Base-by-base conservation (phyloP, 2,888 invertebrate genomes). In the Prosopocoilus inquinatus region DNA sequence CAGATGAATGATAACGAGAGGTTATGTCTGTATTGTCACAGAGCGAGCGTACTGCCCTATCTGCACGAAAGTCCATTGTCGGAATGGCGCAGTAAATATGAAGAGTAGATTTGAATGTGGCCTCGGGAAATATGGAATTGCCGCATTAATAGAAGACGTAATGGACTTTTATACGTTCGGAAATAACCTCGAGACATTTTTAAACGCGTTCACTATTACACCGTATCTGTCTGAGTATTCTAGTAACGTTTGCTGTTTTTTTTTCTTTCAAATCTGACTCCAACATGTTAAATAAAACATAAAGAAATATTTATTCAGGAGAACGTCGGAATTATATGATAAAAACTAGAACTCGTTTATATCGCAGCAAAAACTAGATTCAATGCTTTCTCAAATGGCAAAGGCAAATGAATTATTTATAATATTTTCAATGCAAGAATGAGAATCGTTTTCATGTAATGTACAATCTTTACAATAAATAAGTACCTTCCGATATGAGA, bases 1-100 rank as follows among this genome's bases (percentile, higher is more conserved):
- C 68, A 69, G 70, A 70, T 71, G 70, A 71, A 71, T 69, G 71
- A 71, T 71, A 71, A 72, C 71, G 70, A 67, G 68, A 69, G 70
- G 70, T 66, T 68, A 70, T 67, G 67, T 67, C 69, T 67, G 69
- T 69, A 72, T 73, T 73, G 72, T 73, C 70, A 67, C 70, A 64
- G 61, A 59, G 65, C 68, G 67, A 67, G 68, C 70, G 69, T 70
- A 69, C 66, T 64, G 67, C 65, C 66, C 65, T 69, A 69, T 69
- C 69, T 68, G 61, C 65, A 67, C 64, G 66, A 65, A 66, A 67
- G 69, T 71, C 70, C 69, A 71, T 71, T 70, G 70, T 70, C 66
- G 65, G 64, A 68, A 70, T 66, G 67, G 64, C 58, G 61, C 60
- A 62, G 60, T 70, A 70, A 70, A 71, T 70, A 63, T 66, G 64